Conservation (phyloP, 2,888 invertebrate genomes). For the Eupithecia abbreviata region DNA sequence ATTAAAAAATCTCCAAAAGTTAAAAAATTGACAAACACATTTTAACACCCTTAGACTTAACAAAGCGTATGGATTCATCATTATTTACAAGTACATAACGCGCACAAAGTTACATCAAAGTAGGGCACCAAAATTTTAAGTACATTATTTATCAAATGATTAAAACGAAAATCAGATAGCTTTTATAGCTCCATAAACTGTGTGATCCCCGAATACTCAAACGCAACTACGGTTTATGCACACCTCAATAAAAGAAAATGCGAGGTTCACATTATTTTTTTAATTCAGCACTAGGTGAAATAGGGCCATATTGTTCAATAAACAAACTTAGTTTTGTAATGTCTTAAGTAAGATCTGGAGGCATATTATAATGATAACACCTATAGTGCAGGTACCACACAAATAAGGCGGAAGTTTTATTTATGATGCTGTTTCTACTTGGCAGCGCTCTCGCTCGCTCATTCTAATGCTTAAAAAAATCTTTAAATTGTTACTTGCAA, state of each 20-base stretch:
- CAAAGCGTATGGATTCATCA: conserved; percentile 83
- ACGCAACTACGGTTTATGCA: conserved; percentile 12
- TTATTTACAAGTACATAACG: conserved; percentile 77
- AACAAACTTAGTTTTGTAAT: conserved; percentile 38
- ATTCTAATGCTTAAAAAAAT: background rate
- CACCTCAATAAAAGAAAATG: no score
- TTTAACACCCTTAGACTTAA: conserved; percentile 79
- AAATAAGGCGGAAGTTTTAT: conserved; percentile 79
- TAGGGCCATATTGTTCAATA: background rate
- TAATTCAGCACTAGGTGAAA: background rate
- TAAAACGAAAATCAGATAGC: conserved; percentile 48
- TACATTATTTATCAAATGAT: conserved; percentile 59
- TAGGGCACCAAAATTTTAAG: conserved; percentile 79
- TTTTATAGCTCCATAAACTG: background rate
- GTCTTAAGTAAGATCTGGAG: conserved; percentile 42
- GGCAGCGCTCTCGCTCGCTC: conserved; percentile 8
- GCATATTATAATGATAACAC: conserved; percentile 43
- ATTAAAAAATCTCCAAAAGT: conserved; percentile 74
- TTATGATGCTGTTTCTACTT: conserved; percentile 42
- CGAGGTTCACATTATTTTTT: background rate
- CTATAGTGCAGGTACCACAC: conserved; percentile 59
- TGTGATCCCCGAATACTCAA: background rate
- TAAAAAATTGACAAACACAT: conserved; percentile 81
- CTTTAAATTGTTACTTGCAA: background rate
- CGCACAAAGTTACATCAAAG: conserved; percentile 74